Base-by-base conservation (phyloP, 1,140 invertebrate genomes). In the Magallana angulata region DNA sequence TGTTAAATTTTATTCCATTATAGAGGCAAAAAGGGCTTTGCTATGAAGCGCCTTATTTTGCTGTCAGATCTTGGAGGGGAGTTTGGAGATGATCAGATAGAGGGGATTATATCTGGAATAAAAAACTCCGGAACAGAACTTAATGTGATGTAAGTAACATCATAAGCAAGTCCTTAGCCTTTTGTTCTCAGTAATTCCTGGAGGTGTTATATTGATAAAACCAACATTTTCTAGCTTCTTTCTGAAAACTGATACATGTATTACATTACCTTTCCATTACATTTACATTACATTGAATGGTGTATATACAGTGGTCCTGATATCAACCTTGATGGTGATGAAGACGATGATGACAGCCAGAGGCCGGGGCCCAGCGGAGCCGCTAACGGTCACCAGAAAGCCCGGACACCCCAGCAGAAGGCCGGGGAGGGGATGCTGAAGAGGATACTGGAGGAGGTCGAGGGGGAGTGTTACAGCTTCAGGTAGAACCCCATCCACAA, bases 41-140 rank as follows among this genome's bases (percentile, higher is more conserved):
- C 87, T 56, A 87, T 88, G 16, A 94, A 94, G 88, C 91, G 94
- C 57, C 85, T 95, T 16, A 94, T 95, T 16, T 86, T 95, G 83
- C 91, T 95, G 64, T 94, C 94, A 16, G 93, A 95, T 89, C 92
- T 95, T 30, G 92, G 91, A 64, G 92, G 92, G 24, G 92, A 93
- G 57, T 95, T 95, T 90, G 94, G 91, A 62, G 93, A 95, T 89
- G 94, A 95, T 88, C 93, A 95, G 82, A 87, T 95, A 16, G 93
- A 94, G 18, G 92, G 90, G 14, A 94, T 95, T 68, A 90, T 95
- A 12, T 86, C 89, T 64, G 94, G 93, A 30, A 92, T 95, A 18
- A 93, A 93, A 64, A 93, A 93, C 58, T 90, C 91, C 1, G 91
- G 91, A 6, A 94, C 94, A 24, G 93, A 95, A 87, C 88, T 95